Base-by-base conservation (phyloP, 2,113 vertebrate genomes). In the Dendrocopos noguchii region DNA sequence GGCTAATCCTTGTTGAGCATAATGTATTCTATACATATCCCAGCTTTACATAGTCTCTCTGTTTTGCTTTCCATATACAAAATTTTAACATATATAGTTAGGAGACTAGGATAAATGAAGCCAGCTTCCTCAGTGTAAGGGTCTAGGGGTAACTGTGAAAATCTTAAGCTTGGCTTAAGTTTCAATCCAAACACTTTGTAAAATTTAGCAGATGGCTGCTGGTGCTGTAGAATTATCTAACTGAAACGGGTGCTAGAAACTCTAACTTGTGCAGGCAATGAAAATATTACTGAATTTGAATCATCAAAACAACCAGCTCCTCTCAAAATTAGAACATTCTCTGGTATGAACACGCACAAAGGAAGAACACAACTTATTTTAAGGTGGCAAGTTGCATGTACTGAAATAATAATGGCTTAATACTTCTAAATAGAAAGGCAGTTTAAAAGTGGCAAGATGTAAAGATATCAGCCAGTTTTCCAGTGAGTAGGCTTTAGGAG, bases 191-290 rank as follows among this genome's bases (percentile, higher is more conserved):
- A 87, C 39, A 82, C 87, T 92, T 93, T 73, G 39, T 92, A 87
- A 94, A 94, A 96, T 93, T 89, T 96, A 96, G 67, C 95, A 97
- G 96, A 97, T 97, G 96, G 95, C 46, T 94, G 80, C 70, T 94
- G 75, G 93, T 80, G 86, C 67, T 89, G 60, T 53, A 93, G 80
- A 84, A 82, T 95, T 96, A 95, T 95, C 79, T 94, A 63, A 46
- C 91, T 93, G 93, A 95, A 96, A 95, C 6, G 42, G 96, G 57
- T 87, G 71, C 22, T 85, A 94, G 80, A 92, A 76, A 59, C 46
- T 91, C 88, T 74, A 82, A 79, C 68, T 88, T 90, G 56, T 56
- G 65, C 36, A 55, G 55, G 87, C 84, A 91, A 9, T 21, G 19
- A 70, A 96, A 95, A 92, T 74, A 92, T 95, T 95, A 83, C 55